Evolutionary conservation across 1,140 invertebrate species (phyloP), one percentile per base, ranked within the genome.

Genomic region (Cardiocondyla obscurior): DNA sequence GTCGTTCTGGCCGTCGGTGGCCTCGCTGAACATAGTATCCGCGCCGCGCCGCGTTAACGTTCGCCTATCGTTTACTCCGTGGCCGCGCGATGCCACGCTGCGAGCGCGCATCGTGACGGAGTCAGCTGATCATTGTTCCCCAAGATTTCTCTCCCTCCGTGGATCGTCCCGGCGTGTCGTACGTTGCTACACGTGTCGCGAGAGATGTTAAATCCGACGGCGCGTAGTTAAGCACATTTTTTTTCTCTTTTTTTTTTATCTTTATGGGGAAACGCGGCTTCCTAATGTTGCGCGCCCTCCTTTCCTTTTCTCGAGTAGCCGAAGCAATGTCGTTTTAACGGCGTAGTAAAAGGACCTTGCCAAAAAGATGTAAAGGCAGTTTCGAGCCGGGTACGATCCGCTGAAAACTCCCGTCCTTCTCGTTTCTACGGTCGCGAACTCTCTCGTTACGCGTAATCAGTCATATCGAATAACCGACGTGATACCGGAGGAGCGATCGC

Each of bases 321-420:
- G 28, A 46, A 16, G 25, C 25, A 30, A 22, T 25, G 39, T 74
- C 62, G 49, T 76, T 87, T 87, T 86, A 87, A 87, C 74, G 85
- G 58, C 64, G 82, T 51, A 84, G 67, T 86, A 77, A 84, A 84
- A 70, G 55, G 77, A 30, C 53, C 44, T 81, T 87, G 85, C 85
- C 85, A 86, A 86, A 85, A 84, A 74, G 82, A 86, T 84, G n/a
- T n/a, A 86, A 81, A 86, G 67, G n/a, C 7, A 14, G 51, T 65
- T 51, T 70, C 81, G 53, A 49, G 44, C n/a, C n/a, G 46, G 58
- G 28, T 62, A 51, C 74, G 46, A 46, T 25, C 36, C 57, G 67
- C 74, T 55, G n/a, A 77, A 62, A 51, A 44, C 16, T 42, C 8
- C 33, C 51, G 25, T 19, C 30, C 19, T 36, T 60, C 44, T 8